Evolutionary conservation across 2,888 invertebrate genomes (phyloP).

Genomic region (Drosophila anomalata): DNA sequence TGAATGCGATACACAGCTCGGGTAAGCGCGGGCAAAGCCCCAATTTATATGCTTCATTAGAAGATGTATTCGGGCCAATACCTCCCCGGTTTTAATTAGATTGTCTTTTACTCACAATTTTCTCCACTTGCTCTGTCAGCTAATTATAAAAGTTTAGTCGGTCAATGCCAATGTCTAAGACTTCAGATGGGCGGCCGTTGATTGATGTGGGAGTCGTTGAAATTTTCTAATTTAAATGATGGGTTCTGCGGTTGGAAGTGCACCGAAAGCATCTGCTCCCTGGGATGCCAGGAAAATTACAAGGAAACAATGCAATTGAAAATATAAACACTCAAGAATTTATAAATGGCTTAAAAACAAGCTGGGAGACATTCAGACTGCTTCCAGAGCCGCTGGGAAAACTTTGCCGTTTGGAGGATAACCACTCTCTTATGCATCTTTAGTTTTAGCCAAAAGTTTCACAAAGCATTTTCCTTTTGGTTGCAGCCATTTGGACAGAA

Average conservation of each 20-base stretch:
- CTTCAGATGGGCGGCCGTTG: slow-evolving; percentile 23
- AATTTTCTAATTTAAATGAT: slow-evolving; percentile 43
- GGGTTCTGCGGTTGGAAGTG: slow-evolving; percentile 35
- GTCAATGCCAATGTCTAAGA: slow-evolving; percentile 8
- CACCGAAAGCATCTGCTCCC: slow-evolving; percentile 41
- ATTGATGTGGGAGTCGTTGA: slow-evolving; percentile 41
- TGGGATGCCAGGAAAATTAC: slow-evolving; percentile 39
- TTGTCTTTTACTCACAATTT: slow-evolving; percentile 12
- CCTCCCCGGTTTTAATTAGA: slow-evolving; percentile 13
- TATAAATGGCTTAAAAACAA: slow-evolving; percentile 2
- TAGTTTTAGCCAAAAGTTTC: slow-evolving; percentile 28
- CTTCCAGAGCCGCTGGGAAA: slow-evolving; percentile 17
- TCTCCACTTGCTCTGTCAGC: not conserved
- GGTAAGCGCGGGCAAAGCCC: not conserved
- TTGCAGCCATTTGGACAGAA: slow-evolving; percentile 36
- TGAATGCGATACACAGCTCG: slow-evolving; percentile 23
- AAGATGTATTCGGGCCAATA: slow-evolving; percentile 12
- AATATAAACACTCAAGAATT: slow-evolving; percentile 24
- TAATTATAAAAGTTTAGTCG: slow-evolving; percentile 35
- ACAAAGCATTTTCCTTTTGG: slow-evolving; percentile 27
- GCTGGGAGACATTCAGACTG: slow-evolving; percentile 13
- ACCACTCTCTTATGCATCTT: slow-evolving; percentile 42
- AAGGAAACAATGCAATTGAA: slow-evolving; percentile 12
- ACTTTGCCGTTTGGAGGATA: slow-evolving; percentile 32
- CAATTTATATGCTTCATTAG: slow-evolving; percentile 42